These are phyloP conservation scores for Ictalurus furcatus DNA, from an alignment of 2,113 vertebrate species.

Conservation along the genomic window DNA sequence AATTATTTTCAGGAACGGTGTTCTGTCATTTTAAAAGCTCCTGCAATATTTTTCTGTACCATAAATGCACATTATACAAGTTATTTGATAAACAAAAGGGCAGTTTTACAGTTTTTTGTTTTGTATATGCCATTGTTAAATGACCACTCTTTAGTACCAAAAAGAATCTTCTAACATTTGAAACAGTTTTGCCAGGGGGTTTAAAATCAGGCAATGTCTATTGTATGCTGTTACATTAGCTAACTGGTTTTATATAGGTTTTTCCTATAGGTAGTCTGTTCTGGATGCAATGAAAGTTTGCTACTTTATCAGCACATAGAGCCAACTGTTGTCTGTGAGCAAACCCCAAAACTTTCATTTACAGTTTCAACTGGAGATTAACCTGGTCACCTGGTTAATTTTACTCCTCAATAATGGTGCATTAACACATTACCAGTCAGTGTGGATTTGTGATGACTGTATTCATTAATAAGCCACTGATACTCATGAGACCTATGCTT, in stretches of 20 bases:
- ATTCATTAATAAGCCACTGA: background rate
- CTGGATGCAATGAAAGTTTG: background rate
- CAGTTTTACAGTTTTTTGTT: too few relatives aligned
- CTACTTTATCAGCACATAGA: too few relatives aligned
- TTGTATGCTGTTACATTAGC: background rate
- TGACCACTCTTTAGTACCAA: too few relatives aligned
- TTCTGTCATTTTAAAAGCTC: too few relatives aligned
- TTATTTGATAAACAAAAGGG: background rate
- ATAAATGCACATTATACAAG: background rate
- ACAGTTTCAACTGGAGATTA: background rate
- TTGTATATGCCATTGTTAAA: too few relatives aligned
- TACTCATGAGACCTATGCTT: background rate
- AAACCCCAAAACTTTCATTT: background rate
- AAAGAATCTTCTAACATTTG: too few relatives aligned
- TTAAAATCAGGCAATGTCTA: background rate
- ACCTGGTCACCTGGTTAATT: background rate
- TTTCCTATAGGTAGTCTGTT: background rate
- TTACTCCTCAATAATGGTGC: background rate
- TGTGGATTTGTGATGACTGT: background rate
- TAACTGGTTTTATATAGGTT: background rate
- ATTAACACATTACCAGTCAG: background rate
- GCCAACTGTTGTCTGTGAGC: background rate
- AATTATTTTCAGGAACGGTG: too few relatives aligned
- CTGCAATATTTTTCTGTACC: background rate
- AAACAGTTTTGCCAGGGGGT: too few relatives aligned